Evolutionary conservation across 1,140 invertebrate species (phyloP).

Genomic region (Heliconius hermathena): DNA sequence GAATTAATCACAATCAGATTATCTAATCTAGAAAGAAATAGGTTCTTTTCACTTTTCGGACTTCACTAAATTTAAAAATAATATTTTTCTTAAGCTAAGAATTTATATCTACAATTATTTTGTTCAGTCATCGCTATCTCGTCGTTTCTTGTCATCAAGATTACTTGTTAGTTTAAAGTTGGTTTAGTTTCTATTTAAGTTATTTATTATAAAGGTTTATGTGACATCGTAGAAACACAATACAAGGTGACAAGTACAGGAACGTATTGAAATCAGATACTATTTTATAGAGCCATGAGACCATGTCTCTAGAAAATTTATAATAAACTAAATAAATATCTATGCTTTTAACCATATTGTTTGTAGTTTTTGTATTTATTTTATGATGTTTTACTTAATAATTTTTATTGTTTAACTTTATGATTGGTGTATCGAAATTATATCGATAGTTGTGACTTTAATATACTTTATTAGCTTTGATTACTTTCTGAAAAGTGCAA

Average conservation of each 20-base stretch:
- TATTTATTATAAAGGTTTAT: constrained; percentile 24
- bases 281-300: constrained; percentile 14
- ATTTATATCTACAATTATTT: no score
- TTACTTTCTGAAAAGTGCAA: no score
- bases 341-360: background rate
- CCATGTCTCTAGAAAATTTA: constrained; percentile 13
- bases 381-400: background rate
- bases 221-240: constrained; percentile 27
- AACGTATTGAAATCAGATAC: constrained; percentile 34
- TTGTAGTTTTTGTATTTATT: background rate
- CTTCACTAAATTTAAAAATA: no score
- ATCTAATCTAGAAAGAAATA: no score
- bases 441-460: no score
- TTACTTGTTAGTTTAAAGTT: background rate
- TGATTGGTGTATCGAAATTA: background rate
- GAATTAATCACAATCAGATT: no score
- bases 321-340: background rate
- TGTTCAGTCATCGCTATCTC: no score
- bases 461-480: no score
- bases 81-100: no score
- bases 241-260: constrained; percentile 24
- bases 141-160: background rate
- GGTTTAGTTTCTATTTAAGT: constrained; percentile 23
- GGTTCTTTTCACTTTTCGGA: no score
- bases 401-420: background rate